Base-by-base conservation (phyloP, 2,888 invertebrate species). In the Euplagia quadripunctaria region DNA sequence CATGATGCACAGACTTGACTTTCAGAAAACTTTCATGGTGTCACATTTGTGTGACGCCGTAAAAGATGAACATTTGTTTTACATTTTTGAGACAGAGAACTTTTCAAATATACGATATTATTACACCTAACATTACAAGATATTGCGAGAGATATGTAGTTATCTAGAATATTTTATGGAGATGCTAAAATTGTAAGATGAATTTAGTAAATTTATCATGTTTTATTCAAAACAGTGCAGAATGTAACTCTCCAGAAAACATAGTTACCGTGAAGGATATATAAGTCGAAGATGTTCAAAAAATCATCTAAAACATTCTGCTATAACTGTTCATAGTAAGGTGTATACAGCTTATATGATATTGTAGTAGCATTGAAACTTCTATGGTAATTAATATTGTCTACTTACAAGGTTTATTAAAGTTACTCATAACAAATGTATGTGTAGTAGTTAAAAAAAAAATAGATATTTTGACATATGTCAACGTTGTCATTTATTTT, bases 1-100 rank as follows among this genome's bases (percentile, higher is more conserved):
- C 55, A 52, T 70, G 82, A 87, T 65, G 76, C 58, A 52, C 85
- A 92, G 92, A 93, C 61, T 55, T 3, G 85, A 43, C 82, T 41
- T 65, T n/a, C 8, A 16, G 43, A 61, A 5, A 20, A 31, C 46
- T 55, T 43, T 2, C 58, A 58, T 31, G 11, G 16, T 46, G 9
- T 58, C 17, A 46, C 16, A 17, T 20, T 51, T 9, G 5, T 11
- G 17, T 43, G 52, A 58, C 17, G 55, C n/a, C 20, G 55, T 58
- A 20, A 20, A n/a, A 58, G 12, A 20, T 58, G 20, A 61, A 61
- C 31, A 12, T 12, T 31, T 31, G 12, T 61, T 46, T 46, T 31
- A 31, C 31, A 31, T 31, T 31, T 31, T 2, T 31, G 31, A 31
- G 2, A 31, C 31, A n/a, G 1, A 31, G 31, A 2, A 31, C 31